Evolutionary conservation across 2,797 vertebrate species (phyloP), one percentile per base, ranked within the genome.

Genomic region (Pseudochaenichthys georgianus): DNA sequence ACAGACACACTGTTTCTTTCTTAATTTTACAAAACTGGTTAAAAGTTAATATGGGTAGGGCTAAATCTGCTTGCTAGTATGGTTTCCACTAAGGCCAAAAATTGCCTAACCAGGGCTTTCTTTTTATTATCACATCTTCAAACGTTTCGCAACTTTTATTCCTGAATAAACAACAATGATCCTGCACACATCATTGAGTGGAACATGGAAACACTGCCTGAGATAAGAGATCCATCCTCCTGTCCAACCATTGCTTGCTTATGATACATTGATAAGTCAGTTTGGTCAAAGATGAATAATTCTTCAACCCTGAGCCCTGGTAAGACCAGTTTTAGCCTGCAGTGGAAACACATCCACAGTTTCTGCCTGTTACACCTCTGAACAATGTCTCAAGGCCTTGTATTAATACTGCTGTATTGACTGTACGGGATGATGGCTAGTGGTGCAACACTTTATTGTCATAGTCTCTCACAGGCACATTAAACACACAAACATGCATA

Each of bases 341-440:
- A 82, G 71, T 84, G 84, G 85, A 83, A 84, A 78, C 82, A 46
- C 67, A 67, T 72, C 42, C 69, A 71, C 72, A 64, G 73, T 76
- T 80, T 89, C 75, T 90, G 81, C 84, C 83, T 87, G 87, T 77
- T 38, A 77, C 80, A 77, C 89, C 82, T 85, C 86, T 79, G 80
- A 87, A 85, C 85, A 81, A 76, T 51, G 87, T 91, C 82, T 88
- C 82, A 90, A 86, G 86, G 88, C 91, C 87, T 93, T 91, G 87
- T 92, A 78, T 83, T 81, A 88, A 81, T 87, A 77, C 84, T 91
- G 85, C 85, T 92, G 89, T 92, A 78, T 52, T 69, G 77, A 88
- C 88, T 86, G 85, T 90, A 76, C 47, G 62, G 81, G 70, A 79
- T 50, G 71, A 83, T 62, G 81, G 73, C 66, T 82, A 42, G 81